Percentiles rank a stretch among this genome's conserved stretches.
Evolutionary conservation across 2,797 vertebrate species (phyloP).

Genomic region (Craterocephalus amniculus): DNA sequence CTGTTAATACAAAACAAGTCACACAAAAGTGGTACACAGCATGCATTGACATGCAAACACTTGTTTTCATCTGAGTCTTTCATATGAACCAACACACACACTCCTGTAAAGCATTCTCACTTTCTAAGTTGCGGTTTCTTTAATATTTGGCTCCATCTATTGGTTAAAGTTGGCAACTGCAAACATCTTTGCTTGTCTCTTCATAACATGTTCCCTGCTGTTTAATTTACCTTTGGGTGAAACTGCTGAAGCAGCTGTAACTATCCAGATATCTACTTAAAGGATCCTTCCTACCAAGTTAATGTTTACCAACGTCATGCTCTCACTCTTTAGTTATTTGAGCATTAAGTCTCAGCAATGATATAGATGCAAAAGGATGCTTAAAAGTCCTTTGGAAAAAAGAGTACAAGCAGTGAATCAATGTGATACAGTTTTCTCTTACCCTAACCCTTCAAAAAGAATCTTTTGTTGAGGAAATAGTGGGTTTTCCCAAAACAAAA

Average conservation of each 20-base stretch:
- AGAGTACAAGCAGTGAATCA: too few species aligned
- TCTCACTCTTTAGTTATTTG: neutral
- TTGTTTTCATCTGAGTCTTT: neutral
- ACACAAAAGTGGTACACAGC: slow-evolving; percentile 1
- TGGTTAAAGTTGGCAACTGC: slow-evolving; percentile 1
- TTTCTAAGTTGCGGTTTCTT: rapidly evolving
- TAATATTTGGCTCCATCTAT: slow-evolving; percentile 31
- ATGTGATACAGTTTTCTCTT: neutral
- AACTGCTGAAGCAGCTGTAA: too few species aligned
- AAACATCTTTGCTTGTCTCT: neutral
- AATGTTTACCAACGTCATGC: neutral
- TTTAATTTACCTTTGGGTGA: too few species aligned
- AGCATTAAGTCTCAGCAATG: neutral
- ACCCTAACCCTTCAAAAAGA: neutral
- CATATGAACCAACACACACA: slow-evolving; percentile 7
- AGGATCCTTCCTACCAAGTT: too few species aligned
- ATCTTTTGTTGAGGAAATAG: neutral
- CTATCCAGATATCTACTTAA: too few species aligned
- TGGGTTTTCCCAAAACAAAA: neutral
- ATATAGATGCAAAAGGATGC: neutral
- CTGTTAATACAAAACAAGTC: slow-evolving; percentile 3
- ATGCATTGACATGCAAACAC: neutral
- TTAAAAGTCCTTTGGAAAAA: too few species aligned
- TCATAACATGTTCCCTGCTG: too few species aligned
- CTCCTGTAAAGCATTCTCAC: neutral